Conservation (phyloP, 1,140 invertebrate species). For the Drosophila novamexicana region DNA sequence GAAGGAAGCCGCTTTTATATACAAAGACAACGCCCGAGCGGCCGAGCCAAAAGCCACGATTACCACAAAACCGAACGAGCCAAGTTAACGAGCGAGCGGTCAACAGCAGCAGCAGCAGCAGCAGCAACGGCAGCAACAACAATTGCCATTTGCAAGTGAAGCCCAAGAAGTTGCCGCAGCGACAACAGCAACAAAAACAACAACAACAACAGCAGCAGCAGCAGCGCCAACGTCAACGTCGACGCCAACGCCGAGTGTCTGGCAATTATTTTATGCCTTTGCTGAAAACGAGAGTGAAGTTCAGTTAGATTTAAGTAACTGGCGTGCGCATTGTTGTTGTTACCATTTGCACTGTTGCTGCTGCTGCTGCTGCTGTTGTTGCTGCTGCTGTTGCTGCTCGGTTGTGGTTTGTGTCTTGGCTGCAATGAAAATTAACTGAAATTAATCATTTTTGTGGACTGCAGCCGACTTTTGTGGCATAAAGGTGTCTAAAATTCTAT, state of each 20-base stretch:
- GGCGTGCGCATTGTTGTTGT: conserved; percentile 20
- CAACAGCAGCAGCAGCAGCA: conserved; percentile 37
- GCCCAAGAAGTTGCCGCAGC: conserved; percentile 67
- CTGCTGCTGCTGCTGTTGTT: conserved; percentile 15
- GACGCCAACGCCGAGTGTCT: conserved; percentile 38
- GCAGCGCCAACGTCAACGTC: conserved; percentile 8
- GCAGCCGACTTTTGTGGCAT: not conserved
- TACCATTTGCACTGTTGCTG: conserved; percentile 2
- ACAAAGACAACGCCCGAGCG: conserved; percentile 80
- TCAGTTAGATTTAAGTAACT: conserved; percentile 60
- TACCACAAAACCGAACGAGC: conserved; percentile 36
- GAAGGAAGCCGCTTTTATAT: conserved; percentile 84
- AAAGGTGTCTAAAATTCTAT: not conserved
- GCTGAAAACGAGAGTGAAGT: conserved; percentile 76
- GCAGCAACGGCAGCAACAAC: conserved; percentile 29
- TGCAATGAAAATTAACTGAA: conserved; percentile 47
- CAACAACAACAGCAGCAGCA: conserved; percentile 21
- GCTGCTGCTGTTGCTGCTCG: conserved; percentile 11
- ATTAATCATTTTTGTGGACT: conserved; percentile 10
- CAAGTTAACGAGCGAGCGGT: conserved; percentile 63
- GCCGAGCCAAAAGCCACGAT: conserved; percentile 52
- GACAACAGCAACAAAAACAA: conserved; percentile 1
- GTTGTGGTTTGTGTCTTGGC: conserved; percentile 58
- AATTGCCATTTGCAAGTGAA: conserved; percentile 56
- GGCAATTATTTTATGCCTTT: conserved; percentile 74